Evolutionary conservation across 2,113 vertebrate species (phyloP), one percentile per base, ranked within the genome.

Genomic region (Anolis sagrei): DNA sequence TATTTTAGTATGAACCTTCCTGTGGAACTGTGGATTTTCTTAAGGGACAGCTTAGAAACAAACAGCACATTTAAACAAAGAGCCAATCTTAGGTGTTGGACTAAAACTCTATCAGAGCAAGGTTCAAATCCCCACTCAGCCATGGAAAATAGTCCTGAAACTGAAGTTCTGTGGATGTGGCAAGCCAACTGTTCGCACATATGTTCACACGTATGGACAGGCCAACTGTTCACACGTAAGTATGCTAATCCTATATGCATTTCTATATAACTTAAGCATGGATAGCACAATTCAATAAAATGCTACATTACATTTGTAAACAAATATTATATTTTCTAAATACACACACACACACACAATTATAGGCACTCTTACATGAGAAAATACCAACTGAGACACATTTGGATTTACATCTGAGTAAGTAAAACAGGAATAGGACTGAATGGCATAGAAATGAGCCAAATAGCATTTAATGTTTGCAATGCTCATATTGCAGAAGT

Each of bases 281-380:
- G 74, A 73, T 39, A 87, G 86, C 25, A 85, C 83, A 84, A 81
- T 29, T 29, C 83, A 88, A 84, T 83, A 29, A 86, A 86, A 58
- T n/a, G 10, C 32, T 21, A 90, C 69, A 48, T 39, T 75, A 44
- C 61, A 51, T 25, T 21, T 83, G 34, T 72, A n/a, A 51, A 72
- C 68, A 73, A 54, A 72, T 66, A 19, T 19, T n/a, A 25, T 10
- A 76, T 49, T 83, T 83, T 72, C 72, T 75, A 66, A 66, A 44
- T n/a, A n/a, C 39, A 44, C 39, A 44, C 39, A 44, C 39, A 4
- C 39, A 54, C 48, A 29, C 29, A 44, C 70, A 75, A 66, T 64
- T 48, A 29, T 64, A 74, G 74, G 70, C 70, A 82, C 7, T 21
- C 18, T 74, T 61, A 39, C 14, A 62, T 73, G 11, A 13, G 51